These are phyloP conservation scores for Cranoglanis bouderius DNA, from an alignment of 2,113 vertebrate genomes.

Conservation along the genomic window DNA sequence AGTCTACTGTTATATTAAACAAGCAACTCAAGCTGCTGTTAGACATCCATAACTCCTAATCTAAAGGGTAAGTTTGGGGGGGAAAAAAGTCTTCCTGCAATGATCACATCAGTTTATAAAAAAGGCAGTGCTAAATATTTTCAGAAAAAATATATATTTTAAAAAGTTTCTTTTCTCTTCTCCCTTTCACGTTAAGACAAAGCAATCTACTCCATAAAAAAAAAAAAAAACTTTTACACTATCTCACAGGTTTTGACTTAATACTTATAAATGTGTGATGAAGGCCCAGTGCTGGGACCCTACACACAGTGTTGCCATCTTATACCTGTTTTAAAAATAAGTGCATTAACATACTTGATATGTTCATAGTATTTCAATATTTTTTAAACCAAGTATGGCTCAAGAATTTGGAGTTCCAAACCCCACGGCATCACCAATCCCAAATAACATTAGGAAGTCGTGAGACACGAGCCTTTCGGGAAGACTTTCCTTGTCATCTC, in stretches of 20 bases:
- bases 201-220: background rate
- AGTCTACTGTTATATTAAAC: too few relatives aligned
- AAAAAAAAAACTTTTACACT: background rate
- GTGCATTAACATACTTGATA: background rate
- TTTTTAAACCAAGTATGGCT: background rate
- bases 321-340: background rate
- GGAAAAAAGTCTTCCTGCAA: too few relatives aligned
- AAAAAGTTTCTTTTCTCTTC: background rate
- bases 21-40: too few relatives aligned
- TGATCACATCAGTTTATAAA: too few relatives aligned
- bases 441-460: constrained; percentile 7
- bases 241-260: background rate
- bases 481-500: constrained; percentile 3
- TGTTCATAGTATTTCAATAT: background rate
- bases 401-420: background rate
- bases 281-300: background rate
- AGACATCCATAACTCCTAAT: too few relatives aligned
- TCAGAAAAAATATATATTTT: background rate
- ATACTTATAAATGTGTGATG: constrained; percentile 6
- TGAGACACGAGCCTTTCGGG: background rate
- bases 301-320: background rate
- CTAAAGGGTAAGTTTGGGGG: too few relatives aligned
- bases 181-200: background rate
- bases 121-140: too few relatives aligned
- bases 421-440: background rate